A percentile compares a stretch with the other conserved stretches of the same genome.
Conservation (phyloP, 2,113 vertebrate genomes). For the Gambusia holbrooki region DNA sequence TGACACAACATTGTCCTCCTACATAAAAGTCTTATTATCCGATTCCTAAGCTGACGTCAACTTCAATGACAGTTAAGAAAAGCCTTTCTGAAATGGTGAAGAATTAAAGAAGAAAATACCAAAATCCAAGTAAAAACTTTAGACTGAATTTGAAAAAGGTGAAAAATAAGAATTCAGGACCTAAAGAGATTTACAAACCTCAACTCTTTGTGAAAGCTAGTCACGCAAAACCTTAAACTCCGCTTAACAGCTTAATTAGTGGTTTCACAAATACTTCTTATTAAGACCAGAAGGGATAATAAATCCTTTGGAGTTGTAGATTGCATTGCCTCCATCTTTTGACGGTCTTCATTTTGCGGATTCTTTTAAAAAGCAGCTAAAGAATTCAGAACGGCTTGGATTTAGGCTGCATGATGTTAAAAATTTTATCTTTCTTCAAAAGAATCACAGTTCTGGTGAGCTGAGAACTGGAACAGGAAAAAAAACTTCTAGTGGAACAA, state of each 20-base stretch:
- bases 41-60: no score
- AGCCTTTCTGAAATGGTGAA: no score
- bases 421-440: not conserved
- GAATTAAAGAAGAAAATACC: no score
- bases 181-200: no score
- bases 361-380: not conserved
- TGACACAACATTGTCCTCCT: no score
- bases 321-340: not conserved
- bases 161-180: no score
- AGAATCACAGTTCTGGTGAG: not conserved
- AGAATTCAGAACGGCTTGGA: not conserved
- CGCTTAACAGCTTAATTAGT: not conserved
- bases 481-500: no score
- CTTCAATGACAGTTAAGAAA: no score
- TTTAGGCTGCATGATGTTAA: not conserved
- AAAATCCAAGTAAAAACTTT: no score
- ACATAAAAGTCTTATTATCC: no score
- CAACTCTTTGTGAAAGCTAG: no score
- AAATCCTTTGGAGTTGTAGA: not conserved
- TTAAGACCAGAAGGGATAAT: not conserved
- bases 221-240: not conserved
- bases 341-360: not conserved
- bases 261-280: not conserved
- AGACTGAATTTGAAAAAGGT: no score
- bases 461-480: not conserved